Base-by-base conservation (phyloP, 2,888 invertebrate species). In the Antheraea assamensis region DNA sequence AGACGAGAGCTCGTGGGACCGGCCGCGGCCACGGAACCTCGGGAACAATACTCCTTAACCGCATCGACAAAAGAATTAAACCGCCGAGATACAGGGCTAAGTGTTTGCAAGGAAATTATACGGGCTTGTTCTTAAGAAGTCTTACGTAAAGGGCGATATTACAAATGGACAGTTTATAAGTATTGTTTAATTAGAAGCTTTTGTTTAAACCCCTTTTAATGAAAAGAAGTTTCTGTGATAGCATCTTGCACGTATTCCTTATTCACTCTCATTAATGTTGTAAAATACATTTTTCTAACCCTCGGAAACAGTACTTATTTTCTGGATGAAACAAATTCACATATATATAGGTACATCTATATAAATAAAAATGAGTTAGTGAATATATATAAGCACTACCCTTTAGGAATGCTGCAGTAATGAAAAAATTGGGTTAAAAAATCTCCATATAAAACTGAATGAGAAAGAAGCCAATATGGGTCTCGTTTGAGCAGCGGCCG, bases 1-100 rank as follows among this genome's bases (percentile, higher is more conserved):
- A 90, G 90, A 89, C 87, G 82, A 83, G 85, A 83, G 82, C 86
- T 88, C 87, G 89, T 90, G 90, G 85, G 90, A 90, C 61, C 61
- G 61, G 61, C 87, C 86, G 3, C 68, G 35, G 82, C 87, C 86
- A n/a, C 68, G 35, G 82, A 42, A 75, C 76, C 75, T 74, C 77
- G 75, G 24, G 81, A 87, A 92, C 92, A 92, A 92, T 88, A 78
- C 80, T 71, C 84, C 85, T 85, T 85, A 83, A 87, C 86, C 85
- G 78, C 78, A 76, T 77, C 77, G 77, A 83, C 82, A 87, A 88
- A 87, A 83, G 86, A 87, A 83, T 85, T 84, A 85, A 82, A 85
- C 81, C 81, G 82, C 81, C 80, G 87, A 88, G 87, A 87, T 87
- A 86, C 82, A 79, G 79, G 77, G 21, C 68, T n/a, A 68, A 81